Evolutionary conservation across 2,113 vertebrate species (phyloP).

Genomic region (Felis catus): DNA sequence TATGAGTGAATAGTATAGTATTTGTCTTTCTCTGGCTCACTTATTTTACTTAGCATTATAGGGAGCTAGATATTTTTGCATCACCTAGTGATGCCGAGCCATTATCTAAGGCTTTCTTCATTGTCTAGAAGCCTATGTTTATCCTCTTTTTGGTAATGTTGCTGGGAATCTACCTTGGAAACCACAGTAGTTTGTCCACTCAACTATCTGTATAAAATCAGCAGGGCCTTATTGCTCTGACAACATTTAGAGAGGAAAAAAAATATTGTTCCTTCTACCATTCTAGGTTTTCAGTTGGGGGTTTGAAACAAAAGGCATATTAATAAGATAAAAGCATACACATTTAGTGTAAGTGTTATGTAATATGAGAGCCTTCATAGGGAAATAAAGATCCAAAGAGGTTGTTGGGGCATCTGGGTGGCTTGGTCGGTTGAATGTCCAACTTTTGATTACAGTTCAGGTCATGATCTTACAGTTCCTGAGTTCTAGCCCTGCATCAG

Average conservation of each 20-base stretch:
- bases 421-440: no score
- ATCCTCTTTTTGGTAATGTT: background rate
- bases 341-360: background rate
- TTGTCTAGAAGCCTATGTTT: background rate
- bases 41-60: no score
- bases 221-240: background rate
- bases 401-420: no score
- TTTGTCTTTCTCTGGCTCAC: no score
- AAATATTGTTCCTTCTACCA: background rate
- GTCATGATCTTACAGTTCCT: no score
- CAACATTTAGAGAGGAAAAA: background rate
- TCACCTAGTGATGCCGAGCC: background rate
- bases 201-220: background rate
- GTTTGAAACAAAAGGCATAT: background rate
- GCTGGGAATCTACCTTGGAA: background rate
- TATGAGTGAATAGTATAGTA: no score
- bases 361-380: no score
- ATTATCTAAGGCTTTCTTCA: background rate
- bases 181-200: background rate
- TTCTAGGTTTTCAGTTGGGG: background rate
- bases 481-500: no score
- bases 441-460: no score
- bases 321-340: background rate
- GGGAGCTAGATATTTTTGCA: background rate
- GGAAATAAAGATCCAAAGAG: no score